Conservation (phyloP, 2,888 invertebrate genomes). For the Drosophila antonietae region DNA sequence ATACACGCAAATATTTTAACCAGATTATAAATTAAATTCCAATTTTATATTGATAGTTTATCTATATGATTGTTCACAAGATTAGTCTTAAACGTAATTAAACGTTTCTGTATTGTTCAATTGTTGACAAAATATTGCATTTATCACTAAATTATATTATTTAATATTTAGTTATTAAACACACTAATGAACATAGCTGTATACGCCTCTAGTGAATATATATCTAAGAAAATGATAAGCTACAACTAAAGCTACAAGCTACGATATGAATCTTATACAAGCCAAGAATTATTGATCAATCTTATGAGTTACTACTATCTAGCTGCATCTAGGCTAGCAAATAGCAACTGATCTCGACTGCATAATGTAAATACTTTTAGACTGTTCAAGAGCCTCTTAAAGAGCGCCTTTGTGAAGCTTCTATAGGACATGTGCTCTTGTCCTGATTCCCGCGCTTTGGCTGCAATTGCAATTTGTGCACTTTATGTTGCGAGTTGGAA, state of each 20-base stretch:
- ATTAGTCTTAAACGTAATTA: too few species aligned
- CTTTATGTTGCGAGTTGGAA: conserved; percentile 64
- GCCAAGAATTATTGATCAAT: neutral
- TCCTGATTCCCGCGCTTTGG: conserved; percentile 67
- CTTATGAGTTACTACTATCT: neutral
- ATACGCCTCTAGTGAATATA: neutral
- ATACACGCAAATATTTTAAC: too few species aligned
- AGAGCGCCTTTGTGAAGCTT: conserved; percentile 8
- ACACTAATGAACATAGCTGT: neutral
- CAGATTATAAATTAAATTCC: too few species aligned
- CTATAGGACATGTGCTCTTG: conserved; percentile 29
- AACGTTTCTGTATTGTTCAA: too few species aligned
- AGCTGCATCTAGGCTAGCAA: neutral
- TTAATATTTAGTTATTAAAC: neutral
- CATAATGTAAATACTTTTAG: conserved; percentile 1
- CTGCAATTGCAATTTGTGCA: conserved; percentile 75
- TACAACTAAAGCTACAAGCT: neutral
- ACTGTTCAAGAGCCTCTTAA: conserved; percentile 6
- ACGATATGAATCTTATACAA: too few species aligned
- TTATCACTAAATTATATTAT: neutral
- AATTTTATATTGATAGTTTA: too few species aligned
- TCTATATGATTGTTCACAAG: too few species aligned
- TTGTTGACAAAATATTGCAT: too few species aligned
- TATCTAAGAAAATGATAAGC: neutral
- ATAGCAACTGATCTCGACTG: neutral